phyloP scores from a whole-genome alignment of 2,888 invertebrate genomes.

The Halictus ligatus region DNA sequence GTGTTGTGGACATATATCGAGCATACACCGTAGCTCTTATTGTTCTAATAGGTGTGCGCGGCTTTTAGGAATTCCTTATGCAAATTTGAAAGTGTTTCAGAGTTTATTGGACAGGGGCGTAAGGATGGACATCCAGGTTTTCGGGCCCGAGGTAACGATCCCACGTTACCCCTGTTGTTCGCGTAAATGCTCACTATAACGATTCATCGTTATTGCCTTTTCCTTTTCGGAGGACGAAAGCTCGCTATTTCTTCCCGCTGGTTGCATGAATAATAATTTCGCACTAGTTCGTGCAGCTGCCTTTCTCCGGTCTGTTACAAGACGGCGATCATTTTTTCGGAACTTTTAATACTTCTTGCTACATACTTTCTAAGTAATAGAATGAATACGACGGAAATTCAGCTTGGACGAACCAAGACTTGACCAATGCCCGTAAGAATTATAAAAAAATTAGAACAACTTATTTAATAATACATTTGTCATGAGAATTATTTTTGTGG shows the following conservation, averaged over 20 bases:
- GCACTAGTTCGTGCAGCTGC: neutral
- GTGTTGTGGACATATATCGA: too few species aligned
- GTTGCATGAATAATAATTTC: neutral
- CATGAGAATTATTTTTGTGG: neutral
- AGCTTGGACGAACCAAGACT: too few species aligned
- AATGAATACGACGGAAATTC: too few species aligned
- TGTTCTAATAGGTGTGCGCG: neutral
- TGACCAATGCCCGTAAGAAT: neutral
- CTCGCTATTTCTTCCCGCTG: neutral
- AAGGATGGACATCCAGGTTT: neutral
- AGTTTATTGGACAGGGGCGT: neutral
- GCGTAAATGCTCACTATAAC: slow-evolving; percentile 5
- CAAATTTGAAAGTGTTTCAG: neutral
- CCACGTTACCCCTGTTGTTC: neutral
- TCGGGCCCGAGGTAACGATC: neutral
- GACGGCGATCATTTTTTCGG: neutral
- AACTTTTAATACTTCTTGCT: neutral
- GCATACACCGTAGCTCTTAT: neutral
- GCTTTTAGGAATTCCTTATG: neutral
- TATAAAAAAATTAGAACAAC: neutral
- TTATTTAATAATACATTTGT: neutral
- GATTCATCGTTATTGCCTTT: neutral
- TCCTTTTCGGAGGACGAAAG: neutral
- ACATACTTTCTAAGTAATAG: neutral
- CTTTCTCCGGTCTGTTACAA: neutral